Conservation (phyloP, 2,113 vertebrate species). For the Hipposideros armiger region DNA sequence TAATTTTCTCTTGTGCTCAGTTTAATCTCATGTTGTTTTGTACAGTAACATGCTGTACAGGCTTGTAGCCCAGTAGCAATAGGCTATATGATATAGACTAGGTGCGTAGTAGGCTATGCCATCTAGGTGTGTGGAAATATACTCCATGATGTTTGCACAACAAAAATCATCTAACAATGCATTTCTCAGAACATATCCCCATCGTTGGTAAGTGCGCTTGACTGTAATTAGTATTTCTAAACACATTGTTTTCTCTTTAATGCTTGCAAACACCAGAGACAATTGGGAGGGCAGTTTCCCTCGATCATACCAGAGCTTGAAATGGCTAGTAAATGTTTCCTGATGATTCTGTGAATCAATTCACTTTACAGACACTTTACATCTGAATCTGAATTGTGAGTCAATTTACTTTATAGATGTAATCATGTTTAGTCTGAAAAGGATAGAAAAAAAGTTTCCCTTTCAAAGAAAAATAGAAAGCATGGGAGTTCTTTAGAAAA, state of each 20-base stretch:
- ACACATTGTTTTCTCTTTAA: neutral
- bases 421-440: neutral
- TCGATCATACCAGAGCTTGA: neutral
- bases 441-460: neutral
- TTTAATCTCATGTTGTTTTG: too few relatives aligned
- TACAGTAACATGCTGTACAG: neutral
- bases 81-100: neutral
- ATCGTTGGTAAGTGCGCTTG: neutral
- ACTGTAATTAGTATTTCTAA: neutral
- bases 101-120: neutral
- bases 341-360: neutral
- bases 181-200: neutral
- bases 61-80: neutral
- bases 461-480: constrained; percentile 2
- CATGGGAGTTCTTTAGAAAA: neutral
- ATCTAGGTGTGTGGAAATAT: neutral
- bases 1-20: neutral
- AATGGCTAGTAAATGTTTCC: neutral
- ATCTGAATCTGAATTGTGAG: neutral
- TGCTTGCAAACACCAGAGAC: neutral
- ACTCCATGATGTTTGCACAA: neutral
- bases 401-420: neutral
- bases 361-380: neutral
- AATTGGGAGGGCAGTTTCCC: neutral
- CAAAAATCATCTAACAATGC: neutral